Evolutionary conservation across 2,888 invertebrate species (phyloP).

Genomic region (Antheraea assamensis): DNA sequence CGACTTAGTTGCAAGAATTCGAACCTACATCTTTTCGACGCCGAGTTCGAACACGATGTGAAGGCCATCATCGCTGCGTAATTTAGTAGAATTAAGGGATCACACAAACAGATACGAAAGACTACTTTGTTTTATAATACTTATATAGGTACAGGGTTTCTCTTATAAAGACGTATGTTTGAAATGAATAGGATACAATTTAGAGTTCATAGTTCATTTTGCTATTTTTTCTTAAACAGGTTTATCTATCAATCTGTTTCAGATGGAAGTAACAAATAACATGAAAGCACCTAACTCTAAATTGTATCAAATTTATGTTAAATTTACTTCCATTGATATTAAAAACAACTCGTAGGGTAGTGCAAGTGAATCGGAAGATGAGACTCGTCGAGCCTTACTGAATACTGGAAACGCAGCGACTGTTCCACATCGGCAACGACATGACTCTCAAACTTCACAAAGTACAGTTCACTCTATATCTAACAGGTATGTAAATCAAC

Average conservation of each 20-base stretch:
- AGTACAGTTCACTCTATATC: slow-evolving; percentile 27
- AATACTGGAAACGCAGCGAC: slow-evolving; percentile 50
- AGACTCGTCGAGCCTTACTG: slow-evolving; percentile 65
- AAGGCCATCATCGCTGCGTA: too few species aligned
- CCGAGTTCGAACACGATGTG: too few species aligned
- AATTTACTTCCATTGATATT: neutral
- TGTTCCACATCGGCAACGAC: slow-evolving; percentile 54
- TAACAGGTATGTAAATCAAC: slow-evolving; percentile 14
- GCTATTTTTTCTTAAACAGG: neutral
- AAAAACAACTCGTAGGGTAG: slow-evolving; percentile 67
- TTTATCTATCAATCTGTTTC: slow-evolving; percentile 1
- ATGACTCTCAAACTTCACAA: slow-evolving; percentile 67
- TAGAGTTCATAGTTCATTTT: neutral
- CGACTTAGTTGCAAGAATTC: too few species aligned
- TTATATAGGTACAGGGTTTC: too few species aligned
- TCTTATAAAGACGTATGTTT: neutral
- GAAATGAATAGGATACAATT: neutral
- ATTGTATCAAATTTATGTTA: neutral
- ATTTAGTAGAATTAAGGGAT: too few species aligned
- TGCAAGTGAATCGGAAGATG: slow-evolving; percentile 87
- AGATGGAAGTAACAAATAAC: slow-evolving; percentile 2
- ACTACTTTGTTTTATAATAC: too few species aligned
- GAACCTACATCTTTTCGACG: too few species aligned
- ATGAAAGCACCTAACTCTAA: neutral
- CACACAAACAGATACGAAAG: too few species aligned